These are phyloP conservation scores for Brachionus rotundiformis DNA, from an alignment of 1,140 invertebrate species.

Conservation along the genomic window DNA sequence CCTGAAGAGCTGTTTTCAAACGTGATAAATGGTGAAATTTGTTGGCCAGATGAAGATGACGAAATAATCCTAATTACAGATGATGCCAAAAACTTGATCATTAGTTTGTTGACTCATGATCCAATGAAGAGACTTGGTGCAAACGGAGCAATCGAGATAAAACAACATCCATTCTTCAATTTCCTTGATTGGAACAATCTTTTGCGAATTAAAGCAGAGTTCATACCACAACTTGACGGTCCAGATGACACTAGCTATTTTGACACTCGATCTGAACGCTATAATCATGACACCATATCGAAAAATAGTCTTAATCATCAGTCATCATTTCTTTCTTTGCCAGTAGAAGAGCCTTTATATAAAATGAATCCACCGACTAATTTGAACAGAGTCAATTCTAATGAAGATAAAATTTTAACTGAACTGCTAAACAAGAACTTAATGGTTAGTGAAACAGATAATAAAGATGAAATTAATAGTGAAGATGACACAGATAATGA, in stretches of 20 bases:
- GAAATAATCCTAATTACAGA: conserved; percentile 76
- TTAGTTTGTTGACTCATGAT: conserved; percentile 83
- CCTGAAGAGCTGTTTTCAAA: conserved; percentile 97
- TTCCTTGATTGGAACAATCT: conserved; percentile 93
- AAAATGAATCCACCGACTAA: conserved; percentile 75
- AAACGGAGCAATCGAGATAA: conserved; percentile 88
- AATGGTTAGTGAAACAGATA: conserved; percentile 64
- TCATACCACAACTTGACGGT: conserved; percentile 93
- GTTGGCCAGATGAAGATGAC: conserved; percentile 90
- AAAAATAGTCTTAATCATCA: background rate
- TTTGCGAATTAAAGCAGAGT: conserved; percentile 93
- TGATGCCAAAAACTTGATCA: conserved; percentile 89
- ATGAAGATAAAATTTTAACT: conserved; percentile 26
- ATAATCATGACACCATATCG: conserved; percentile 21
- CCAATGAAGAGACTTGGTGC: conserved; percentile 90
- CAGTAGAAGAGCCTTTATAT: conserved; percentile 60
- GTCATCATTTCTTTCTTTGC: conserved; percentile 11
- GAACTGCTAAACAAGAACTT: conserved; percentile 42
- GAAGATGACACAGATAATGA: conserved; percentile 61
- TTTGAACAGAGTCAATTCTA: conserved; percentile 68
- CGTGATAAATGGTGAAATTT: conserved; percentile 91
- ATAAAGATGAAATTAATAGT: conserved; percentile 24
- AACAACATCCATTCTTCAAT: conserved; percentile 90
- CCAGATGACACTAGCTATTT: conserved; percentile 99
- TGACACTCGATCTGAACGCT: conserved; percentile 55